A percentile compares a stretch with the other conserved stretches of the same genome.
Conservation (phyloP, 2,113 vertebrate genomes). For the Vombatus ursinus region DNA sequence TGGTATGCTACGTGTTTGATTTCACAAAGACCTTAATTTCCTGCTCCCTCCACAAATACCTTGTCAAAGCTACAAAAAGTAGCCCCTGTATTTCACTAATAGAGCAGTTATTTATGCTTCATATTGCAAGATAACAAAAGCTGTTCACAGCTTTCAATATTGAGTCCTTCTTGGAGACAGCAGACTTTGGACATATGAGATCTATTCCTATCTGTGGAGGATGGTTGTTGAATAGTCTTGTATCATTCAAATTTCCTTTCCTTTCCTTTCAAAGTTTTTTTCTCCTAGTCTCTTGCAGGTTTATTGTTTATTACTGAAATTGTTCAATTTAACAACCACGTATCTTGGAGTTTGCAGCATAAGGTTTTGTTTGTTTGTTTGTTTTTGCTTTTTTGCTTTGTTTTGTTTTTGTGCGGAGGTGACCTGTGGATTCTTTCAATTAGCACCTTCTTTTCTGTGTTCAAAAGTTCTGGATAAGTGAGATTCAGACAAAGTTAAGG, state of each 20-base stretch:
- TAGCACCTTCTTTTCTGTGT: background rate
- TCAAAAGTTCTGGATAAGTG: background rate
- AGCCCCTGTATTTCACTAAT: background rate
- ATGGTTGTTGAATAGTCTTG: background rate
- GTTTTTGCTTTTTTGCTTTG: background rate
- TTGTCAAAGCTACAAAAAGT: background rate
- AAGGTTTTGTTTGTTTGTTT: background rate
- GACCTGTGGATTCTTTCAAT: background rate
- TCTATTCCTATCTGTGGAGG: background rate
- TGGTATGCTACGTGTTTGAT: background rate
- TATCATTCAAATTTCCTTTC: background rate
- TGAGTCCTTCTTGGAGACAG: slow-evolving; percentile 47
- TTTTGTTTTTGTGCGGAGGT: background rate
- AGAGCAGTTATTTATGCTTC: background rate
- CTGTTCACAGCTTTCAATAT: background rate
- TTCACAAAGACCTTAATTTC: background rate
- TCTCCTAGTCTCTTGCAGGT: background rate
- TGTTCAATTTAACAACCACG: background rate
- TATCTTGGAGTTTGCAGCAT: background rate
- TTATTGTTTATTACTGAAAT: background rate
- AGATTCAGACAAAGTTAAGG: background rate
- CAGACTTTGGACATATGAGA: slow-evolving; percentile 40
- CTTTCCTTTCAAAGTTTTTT: background rate
- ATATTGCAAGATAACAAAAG: background rate
- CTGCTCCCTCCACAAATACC: background rate